Conservation (phyloP, 2,797 vertebrate genomes). For the Loris lydekkerianus region DNA sequence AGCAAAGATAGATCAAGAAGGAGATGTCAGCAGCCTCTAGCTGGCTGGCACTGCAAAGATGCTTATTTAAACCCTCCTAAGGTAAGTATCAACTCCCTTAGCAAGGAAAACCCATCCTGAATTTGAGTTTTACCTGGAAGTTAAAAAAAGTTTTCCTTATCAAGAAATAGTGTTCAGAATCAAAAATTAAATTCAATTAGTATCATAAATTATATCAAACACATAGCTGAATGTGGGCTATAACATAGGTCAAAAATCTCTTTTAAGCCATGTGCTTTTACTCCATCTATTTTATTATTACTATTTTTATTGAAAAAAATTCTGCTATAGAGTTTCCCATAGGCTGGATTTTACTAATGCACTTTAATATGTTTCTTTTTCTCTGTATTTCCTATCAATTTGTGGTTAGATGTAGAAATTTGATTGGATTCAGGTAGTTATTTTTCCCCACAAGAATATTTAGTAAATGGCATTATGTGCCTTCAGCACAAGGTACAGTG, state of each 20-base stretch:
- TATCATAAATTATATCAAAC: background rate
- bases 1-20: background rate
- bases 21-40: background rate
- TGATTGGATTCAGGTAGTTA: background rate
- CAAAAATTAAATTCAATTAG: background rate
- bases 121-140: background rate
- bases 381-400: background rate
- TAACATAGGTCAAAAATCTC: background rate
- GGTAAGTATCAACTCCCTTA: background rate
- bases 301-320: background rate
- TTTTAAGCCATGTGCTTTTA: background rate
- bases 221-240: background rate
- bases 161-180: background rate
- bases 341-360: background rate
- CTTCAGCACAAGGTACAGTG: background rate
- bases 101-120: background rate
- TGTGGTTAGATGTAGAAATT: background rate
- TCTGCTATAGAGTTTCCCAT: background rate
- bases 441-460: background rate
- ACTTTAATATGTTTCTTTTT: background rate
- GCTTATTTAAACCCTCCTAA: background rate
- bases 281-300: background rate
- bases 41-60: background rate
- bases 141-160: background rate
- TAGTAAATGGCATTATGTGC: background rate